A percentile compares a stretch with the other conserved stretches of the same genome.
Evolutionary conservation across 2,888 invertebrate genomes (phyloP).

Genomic region (Hyposoter didymator): DNA sequence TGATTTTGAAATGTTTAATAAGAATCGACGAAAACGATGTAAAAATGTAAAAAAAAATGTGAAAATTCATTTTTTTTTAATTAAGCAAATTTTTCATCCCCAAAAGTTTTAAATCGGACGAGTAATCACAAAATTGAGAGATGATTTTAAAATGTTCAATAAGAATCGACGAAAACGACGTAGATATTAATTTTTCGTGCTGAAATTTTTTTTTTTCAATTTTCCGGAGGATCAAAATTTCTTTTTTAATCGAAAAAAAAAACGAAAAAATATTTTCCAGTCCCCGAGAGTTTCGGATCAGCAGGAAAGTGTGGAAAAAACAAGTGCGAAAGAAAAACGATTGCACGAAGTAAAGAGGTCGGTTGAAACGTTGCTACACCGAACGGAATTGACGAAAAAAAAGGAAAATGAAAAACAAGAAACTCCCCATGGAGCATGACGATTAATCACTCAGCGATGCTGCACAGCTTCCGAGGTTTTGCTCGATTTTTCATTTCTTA

Average conservation of each 20-base stretch:
- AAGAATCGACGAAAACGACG: neutral
- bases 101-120: neutral
- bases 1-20: no score
- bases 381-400: slow-evolving; percentile 43
- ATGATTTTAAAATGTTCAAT: neutral
- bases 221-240: no score
- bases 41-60: no score
- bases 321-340: slow-evolving; percentile 9
- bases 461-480: slow-evolving; percentile 1
- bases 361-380: slow-evolving; percentile 40
- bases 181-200: neutral
- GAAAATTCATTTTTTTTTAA: no score
- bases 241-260: no score
- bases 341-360: slow-evolving; percentile 38
- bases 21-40: no score
- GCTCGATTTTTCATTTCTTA: neutral
- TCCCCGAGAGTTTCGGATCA: slow-evolving; percentile 36
- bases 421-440: slow-evolving; percentile 32
- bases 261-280: neutral
- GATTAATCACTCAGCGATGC: slow-evolving; percentile 50
- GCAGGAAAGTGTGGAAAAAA: slow-evolving; percentile 13
- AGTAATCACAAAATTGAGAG: neutral
- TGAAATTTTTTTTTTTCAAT: no score
- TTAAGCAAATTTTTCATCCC: slow-evolving; percentile 6
- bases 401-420: neutral